These are phyloP conservation scores for Catharus minimus DNA, from an alignment of 2,113 vertebrate genomes.

Conservation along the genomic window DNA sequence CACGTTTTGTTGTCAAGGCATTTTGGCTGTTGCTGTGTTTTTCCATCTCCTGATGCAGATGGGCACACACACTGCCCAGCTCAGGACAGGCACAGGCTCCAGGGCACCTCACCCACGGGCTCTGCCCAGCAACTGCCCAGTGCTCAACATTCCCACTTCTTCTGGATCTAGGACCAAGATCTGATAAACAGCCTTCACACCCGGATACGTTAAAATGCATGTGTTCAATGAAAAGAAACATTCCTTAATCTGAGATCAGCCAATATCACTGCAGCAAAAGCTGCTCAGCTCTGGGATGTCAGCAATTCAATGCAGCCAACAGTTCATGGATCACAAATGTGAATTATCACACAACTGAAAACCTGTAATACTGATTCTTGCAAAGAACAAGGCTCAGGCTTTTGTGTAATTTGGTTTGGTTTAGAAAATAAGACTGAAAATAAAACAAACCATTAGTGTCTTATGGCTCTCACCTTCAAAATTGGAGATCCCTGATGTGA, in stretches of 20 bases:
- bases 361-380: neutral
- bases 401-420: neutral
- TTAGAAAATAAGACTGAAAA: neutral
- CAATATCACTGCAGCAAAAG: neutral
- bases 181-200: neutral
- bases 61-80: accelerated
- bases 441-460: neutral
- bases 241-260: neutral
- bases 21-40: neutral
- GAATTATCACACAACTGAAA: neutral
- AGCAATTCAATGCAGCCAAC: neutral
- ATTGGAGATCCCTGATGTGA: neutral
- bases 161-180: neutral
- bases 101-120: too few species aligned
- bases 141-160: neutral
- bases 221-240: accelerated
- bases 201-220: neutral
- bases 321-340: neutral
- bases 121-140: neutral
- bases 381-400: neutral
- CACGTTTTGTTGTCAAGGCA: neutral
- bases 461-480: neutral
- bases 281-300: neutral
- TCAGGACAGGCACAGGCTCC: accelerated
- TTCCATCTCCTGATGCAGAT: accelerated